Base-by-base conservation (phyloP, 53 echinoderm and acorn worm genomes). In the Zoroaster sp. region DNA sequence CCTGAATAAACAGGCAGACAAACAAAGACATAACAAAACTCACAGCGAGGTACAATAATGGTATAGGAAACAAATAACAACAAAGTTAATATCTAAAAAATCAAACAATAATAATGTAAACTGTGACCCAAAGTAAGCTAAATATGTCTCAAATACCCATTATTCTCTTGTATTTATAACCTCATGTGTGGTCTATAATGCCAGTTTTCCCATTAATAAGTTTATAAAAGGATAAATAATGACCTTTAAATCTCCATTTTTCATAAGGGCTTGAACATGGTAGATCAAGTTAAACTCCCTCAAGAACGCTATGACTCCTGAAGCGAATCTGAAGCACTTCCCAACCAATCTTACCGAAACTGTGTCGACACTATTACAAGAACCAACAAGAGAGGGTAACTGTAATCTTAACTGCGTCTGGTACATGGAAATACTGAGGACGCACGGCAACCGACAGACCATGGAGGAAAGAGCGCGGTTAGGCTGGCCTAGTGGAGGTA, bases 161-260 rank as follows among this genome's bases (percentile, higher is more conserved):
- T n/a, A 11, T 28, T 11, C 28, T 59, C 63, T 25, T 11, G 21
- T 59, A 59, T 59, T 59, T 59, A 59, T 59, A 10, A 28, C 63
- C n/a, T 28, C 63, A 59, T 28, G 28, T 59, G 63, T 59, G 21
- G 23, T 59, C 28, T 59, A 59, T 59, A 59, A 59, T 73, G 43
- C 40, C 45, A 43, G 28, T 42, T 41, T 74, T 74, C 74, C 30
- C 42, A 73, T 25, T 21, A 42, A 25, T 40, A 39, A 42, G 41
- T 21, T 41, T 30, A 21, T 9, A 42, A 30, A 74, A 42, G 74
- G 42, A 41, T 74, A 46, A 76, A 47, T 47, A 76, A 76, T 46
- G 76, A 49, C 76, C 47, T 33, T 51, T 8, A 45, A 46, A 31
- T 35, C 76, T 76, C 46, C 45, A 76, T 76, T 52, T 76, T 46